Percentiles rank a stretch among this genome's conserved stretches.
These are phyloP conservation scores for Pseudorasbora parva DNA, from an alignment of 2,113 vertebrate genomes.

Conservation along the genomic window DNA sequence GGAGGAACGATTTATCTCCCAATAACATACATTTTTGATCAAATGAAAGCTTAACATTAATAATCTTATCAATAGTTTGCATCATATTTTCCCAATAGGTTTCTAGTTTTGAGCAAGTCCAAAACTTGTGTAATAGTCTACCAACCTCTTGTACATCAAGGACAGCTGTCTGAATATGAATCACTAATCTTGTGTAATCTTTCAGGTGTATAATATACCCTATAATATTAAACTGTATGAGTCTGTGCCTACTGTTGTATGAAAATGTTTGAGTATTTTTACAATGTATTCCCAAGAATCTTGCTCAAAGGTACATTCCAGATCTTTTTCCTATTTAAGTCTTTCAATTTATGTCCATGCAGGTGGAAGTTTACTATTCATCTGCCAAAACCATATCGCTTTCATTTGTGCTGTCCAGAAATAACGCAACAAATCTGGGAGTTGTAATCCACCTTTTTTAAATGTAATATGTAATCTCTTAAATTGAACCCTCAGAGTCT, in stretches of 20 bases:
- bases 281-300: neutral
- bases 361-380: no score
- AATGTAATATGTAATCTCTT: no score
- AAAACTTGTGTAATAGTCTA: slow-evolving; percentile 6
- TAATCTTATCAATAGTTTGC: neutral
- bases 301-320: slow-evolving; percentile 1
- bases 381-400: no score
- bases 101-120: neutral
- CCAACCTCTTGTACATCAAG: neutral
- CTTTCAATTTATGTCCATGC: no score
- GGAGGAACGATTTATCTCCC: neutral
- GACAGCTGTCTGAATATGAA: slow-evolving; percentile 1
- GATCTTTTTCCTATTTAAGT: slow-evolving; percentile 25
- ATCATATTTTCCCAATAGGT: neutral
- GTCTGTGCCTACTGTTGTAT: neutral
- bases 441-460: no score
- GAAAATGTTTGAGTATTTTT: neutral
- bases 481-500: no score
- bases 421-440: no score
- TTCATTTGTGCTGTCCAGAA: no score
- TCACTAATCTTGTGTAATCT: neutral
- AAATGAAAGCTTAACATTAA: neutral
- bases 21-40: neutral
- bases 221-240: no score
- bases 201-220: neutral